A percentile compares a stretch with the other conserved stretches of the same genome.
phyloP scores from a whole-genome alignment of 2,888 invertebrate species.

The Lottia gigantea region DNA sequence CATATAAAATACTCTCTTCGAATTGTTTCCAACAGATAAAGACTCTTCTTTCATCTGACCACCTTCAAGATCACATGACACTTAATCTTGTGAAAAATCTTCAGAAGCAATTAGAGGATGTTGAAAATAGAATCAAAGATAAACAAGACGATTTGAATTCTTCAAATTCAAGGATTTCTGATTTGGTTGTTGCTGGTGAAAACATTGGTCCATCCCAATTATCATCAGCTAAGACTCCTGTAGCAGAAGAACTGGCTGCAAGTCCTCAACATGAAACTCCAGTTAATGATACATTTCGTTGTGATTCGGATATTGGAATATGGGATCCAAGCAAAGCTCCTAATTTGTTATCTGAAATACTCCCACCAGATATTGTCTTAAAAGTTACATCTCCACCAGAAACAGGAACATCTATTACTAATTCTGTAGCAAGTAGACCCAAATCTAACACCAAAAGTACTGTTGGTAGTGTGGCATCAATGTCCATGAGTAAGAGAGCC shows the following conservation, averaged over 20 bases:
- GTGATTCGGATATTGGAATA: not conserved
- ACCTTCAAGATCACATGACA: slow-evolving; percentile 29
- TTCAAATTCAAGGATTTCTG: not conserved
- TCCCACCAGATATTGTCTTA: not conserved
- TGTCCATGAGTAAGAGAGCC: slow-evolving; percentile 50
- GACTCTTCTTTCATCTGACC: slow-evolving; percentile 35
- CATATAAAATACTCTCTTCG: no score
- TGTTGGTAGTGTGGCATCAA: slow-evolving; percentile 14
- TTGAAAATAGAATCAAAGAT: slow-evolving; percentile 38
- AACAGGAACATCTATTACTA: not conserved
- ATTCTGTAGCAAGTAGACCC: not conserved
- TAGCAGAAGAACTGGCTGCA: not conserved
- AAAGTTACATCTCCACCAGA: not conserved
- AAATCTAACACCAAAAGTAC: not conserved
- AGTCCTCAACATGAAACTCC: not conserved
- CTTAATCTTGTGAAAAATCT: slow-evolving; percentile 48
- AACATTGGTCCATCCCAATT: no score
- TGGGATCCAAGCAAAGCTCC: slow-evolving; percentile 2
- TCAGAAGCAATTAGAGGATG: slow-evolving; percentile 45
- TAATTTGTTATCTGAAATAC: not conserved
- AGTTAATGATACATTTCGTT: not conserved
- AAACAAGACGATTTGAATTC: slow-evolving; percentile 18
- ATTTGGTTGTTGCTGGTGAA: no score
- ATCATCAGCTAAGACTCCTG: not conserved
- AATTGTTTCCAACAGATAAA: slow-evolving; percentile 36